A percentile compares a stretch with the other conserved stretches of the same genome.
phyloP scores from a whole-genome alignment of 2,797 vertebrate species.

The Sebastes iracundus region DNA sequence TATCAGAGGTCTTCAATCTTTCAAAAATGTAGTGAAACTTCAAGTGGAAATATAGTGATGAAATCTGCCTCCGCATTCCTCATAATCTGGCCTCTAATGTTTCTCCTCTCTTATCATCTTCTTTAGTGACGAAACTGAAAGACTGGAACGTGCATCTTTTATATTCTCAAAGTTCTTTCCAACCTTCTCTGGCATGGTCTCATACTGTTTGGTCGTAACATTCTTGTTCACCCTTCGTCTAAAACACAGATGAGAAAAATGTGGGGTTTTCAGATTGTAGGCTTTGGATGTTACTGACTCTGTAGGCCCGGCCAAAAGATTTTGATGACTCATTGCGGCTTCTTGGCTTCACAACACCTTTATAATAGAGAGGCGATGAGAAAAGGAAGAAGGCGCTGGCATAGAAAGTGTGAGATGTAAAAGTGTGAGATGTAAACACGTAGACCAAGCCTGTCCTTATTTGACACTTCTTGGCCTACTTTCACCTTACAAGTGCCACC shows the following conservation, averaged over 20 bases:
- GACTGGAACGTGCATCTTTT: conserved; percentile 4
- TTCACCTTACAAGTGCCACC: conserved; percentile 24
- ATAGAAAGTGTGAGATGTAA: neutral
- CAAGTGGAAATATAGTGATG: neutral
- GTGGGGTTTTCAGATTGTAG: neutral
- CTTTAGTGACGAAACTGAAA: neutral
- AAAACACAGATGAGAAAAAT: neutral
- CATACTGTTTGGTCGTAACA: conserved; percentile 31
- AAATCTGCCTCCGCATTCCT: neutral
- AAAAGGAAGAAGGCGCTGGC: neutral
- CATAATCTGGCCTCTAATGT: neutral
- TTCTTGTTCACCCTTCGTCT: conserved; percentile 12
- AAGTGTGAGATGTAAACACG: neutral
- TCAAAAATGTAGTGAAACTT: too few relatives aligned
- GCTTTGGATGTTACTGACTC: neutral
- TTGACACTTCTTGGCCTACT: conserved; percentile 26
- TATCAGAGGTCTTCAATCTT: too few relatives aligned
- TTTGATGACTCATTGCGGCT: neutral
- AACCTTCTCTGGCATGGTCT: conserved; percentile 22
- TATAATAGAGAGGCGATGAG: neutral
- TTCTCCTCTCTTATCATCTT: neutral
- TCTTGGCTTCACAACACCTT: neutral
- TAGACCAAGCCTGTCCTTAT: conserved; percentile 34
- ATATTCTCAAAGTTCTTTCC: neutral
- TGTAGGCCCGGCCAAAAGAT: too few relatives aligned